Conservation (phyloP, 1,140 invertebrate species). For the Drosophila gunungcola region DNA sequence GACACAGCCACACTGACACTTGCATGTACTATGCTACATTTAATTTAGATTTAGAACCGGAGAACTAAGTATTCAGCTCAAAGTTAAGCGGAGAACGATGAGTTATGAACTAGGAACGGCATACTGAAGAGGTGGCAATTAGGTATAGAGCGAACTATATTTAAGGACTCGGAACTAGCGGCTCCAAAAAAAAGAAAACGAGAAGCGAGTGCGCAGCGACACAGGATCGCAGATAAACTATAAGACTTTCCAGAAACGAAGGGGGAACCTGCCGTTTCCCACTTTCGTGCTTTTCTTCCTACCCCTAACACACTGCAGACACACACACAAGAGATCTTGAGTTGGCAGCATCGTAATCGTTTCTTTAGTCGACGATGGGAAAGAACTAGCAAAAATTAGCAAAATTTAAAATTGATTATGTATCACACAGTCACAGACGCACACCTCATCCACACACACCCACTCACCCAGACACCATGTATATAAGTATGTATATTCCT, state of each 20-base stretch:
- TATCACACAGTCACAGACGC: constrained; percentile 17
- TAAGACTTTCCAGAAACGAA: constrained; percentile 69
- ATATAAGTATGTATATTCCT: constrained; percentile 63
- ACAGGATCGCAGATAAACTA: constrained; percentile 49
- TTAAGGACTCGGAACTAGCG: constrained; percentile 54
- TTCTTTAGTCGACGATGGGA: constrained; percentile 58
- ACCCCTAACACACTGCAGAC: constrained; percentile 35
- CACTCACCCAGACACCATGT: constrained; percentile 40
- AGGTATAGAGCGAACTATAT: constrained; percentile 74
- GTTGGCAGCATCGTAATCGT: constrained; percentile 66
- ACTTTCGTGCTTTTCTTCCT: constrained; percentile 68
- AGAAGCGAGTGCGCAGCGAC: constrained; percentile 42
- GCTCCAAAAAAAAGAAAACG: constrained; percentile 25
- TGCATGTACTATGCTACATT: constrained; percentile 63
- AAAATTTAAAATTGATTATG: constrained; percentile 78
- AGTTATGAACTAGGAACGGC: constrained; percentile 66
- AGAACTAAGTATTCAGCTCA: constrained; percentile 61
- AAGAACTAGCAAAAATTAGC: constrained; percentile 79
- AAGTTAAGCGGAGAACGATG: constrained; percentile 53
- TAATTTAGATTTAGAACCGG: constrained; percentile 80
- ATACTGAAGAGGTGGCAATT: constrained; percentile 78
- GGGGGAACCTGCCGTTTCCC: constrained; percentile 48
- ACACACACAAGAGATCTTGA: constrained; percentile 45
- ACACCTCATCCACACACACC: constrained; percentile 17
- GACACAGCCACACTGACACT: constrained; percentile 49